phyloP scores from a whole-genome alignment of 2,113 vertebrate species.

The Cromileptes altivelis region DNA sequence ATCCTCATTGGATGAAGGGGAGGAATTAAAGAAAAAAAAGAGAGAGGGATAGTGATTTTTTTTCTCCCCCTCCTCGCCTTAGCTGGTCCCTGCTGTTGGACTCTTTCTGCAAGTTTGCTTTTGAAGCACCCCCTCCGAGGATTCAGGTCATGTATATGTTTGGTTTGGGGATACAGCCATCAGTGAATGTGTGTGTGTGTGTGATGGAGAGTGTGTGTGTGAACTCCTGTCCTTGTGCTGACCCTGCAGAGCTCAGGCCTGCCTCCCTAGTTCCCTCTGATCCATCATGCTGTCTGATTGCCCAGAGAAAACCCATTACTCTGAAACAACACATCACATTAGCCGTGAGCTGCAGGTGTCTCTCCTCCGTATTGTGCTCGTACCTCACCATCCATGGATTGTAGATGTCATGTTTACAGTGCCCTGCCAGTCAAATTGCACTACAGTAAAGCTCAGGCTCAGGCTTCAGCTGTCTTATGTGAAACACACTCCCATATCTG shows the following conservation, averaged over 20 bases:
- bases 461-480: background rate
- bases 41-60: slow-evolving; percentile 33
- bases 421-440: slow-evolving; percentile 17
- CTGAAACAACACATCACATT: slow-evolving; percentile 65
- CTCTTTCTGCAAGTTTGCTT: slow-evolving; percentile 49
- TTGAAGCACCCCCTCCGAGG: slow-evolving; percentile 26
- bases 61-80: background rate
- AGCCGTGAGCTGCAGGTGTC: slow-evolving; percentile 72
- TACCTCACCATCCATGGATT: slow-evolving; percentile 47
- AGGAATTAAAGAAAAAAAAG: slow-evolving; percentile 46
- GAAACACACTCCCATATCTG: slow-evolving; percentile 11
- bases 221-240: slow-evolving; percentile 78
- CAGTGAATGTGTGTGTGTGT: slow-evolving; percentile 40
- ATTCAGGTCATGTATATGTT: slow-evolving; percentile 47
- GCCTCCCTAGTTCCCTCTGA: slow-evolving; percentile 69
- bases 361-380: slow-evolving; percentile 10
- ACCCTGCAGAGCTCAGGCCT: slow-evolving; percentile 73
- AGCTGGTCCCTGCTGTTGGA: slow-evolving; percentile 28
- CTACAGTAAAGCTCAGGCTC: background rate
- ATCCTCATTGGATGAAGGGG: slow-evolving; percentile 79
- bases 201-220: slow-evolving; percentile 68
- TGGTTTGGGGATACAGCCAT: slow-evolving; percentile 24
- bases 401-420: slow-evolving; percentile 47
- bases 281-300: slow-evolving; percentile 78
- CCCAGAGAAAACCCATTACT: slow-evolving; percentile 73